These are phyloP conservation scores for Cheumatopsyche charites DNA, from an alignment of 1,140 invertebrate genomes.

Conservation along the genomic window DNA sequence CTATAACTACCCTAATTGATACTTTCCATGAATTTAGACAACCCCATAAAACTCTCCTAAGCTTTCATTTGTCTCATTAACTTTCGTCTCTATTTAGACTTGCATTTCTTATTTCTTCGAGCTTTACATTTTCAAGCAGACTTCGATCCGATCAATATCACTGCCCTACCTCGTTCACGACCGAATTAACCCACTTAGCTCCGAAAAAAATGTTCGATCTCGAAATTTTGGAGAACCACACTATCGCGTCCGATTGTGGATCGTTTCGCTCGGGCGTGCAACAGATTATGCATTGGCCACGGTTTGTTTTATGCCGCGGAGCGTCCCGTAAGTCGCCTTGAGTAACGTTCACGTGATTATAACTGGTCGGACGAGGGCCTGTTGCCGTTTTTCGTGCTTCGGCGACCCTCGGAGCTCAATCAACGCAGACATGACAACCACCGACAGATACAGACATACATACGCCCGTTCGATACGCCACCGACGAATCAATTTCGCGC, in stretches of 20 bases:
- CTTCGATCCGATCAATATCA: too few species aligned
- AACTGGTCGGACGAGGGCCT: conserved; percentile 1
- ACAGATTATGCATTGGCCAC: conserved; percentile 22
- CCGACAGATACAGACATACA: neutral
- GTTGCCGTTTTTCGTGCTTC: conserved; percentile 21
- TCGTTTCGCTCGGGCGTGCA: too few species aligned
- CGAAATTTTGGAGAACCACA: conserved; percentile 14
- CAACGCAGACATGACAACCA: conserved; percentile 1
- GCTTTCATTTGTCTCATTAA: too few species aligned
- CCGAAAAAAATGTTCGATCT: too few species aligned
- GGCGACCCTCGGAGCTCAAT: conserved; percentile 5
- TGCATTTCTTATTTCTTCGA: too few species aligned
- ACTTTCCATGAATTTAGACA: too few species aligned
- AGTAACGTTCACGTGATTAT: conserved; percentile 34
- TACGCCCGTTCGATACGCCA: neutral
- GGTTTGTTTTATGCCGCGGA: conserved; percentile 13
- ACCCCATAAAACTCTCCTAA: too few species aligned
- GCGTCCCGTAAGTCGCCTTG: conserved; percentile 27
- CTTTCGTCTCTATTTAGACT: too few species aligned
- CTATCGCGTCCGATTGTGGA: neutral
- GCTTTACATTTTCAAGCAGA: too few species aligned
- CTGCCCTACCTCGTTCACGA: too few species aligned
- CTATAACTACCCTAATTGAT: too few species aligned
- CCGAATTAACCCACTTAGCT: too few species aligned
- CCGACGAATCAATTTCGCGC: conserved; percentile 10